These are phyloP conservation scores for Drosophila athabasca DNA, from an alignment of 1,140 invertebrate genomes.

Conservation along the genomic window DNA sequence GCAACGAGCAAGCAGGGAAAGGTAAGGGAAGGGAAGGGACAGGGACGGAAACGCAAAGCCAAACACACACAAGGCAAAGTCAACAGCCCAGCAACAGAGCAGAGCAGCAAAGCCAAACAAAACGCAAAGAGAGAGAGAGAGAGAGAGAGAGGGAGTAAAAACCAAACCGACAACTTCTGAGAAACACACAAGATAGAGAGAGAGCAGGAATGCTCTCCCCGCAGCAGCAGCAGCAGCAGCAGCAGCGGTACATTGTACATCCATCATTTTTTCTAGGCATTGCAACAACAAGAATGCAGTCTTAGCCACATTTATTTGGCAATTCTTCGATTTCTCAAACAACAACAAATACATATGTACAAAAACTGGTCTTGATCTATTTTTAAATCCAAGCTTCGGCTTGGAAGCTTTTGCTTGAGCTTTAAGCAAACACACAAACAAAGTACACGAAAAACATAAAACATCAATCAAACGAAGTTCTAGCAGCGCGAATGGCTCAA, in stretches of 20 bases:
- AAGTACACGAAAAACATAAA: conserved; percentile 32
- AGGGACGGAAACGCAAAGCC: conserved; percentile 18
- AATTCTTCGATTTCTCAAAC: conserved; percentile 10
- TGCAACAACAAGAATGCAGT: conserved; percentile 23
- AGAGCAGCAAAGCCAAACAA: conserved; percentile 44
- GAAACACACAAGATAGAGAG: neutral
- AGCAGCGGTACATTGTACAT: conserved; percentile 37
- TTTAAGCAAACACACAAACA: conserved; percentile 1
- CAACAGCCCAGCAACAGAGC: conserved; percentile 43
- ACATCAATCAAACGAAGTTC: conserved; percentile 56
- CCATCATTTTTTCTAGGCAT: conserved; percentile 56
- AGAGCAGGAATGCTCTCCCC: conserved; percentile 10
- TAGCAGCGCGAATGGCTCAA: conserved; percentile 35
- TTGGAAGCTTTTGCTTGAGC: conserved; percentile 14
- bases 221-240: conserved; percentile 1
- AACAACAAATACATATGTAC: conserved; percentile 18
- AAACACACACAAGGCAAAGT: conserved; percentile 40
- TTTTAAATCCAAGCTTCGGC: conserved; percentile 44
- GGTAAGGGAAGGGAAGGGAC: neutral
- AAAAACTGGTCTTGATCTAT: conserved; percentile 58
- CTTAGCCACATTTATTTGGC: conserved; percentile 14
- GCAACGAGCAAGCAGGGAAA: conserved; percentile 22
- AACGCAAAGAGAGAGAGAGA: conserved; percentile 33
- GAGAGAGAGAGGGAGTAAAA: conserved; percentile 45
- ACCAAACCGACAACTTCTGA: conserved; percentile 51